phyloP scores from a whole-genome alignment of 2,113 vertebrate species.

The Pseudorhombus dupliciocellatus region DNA sequence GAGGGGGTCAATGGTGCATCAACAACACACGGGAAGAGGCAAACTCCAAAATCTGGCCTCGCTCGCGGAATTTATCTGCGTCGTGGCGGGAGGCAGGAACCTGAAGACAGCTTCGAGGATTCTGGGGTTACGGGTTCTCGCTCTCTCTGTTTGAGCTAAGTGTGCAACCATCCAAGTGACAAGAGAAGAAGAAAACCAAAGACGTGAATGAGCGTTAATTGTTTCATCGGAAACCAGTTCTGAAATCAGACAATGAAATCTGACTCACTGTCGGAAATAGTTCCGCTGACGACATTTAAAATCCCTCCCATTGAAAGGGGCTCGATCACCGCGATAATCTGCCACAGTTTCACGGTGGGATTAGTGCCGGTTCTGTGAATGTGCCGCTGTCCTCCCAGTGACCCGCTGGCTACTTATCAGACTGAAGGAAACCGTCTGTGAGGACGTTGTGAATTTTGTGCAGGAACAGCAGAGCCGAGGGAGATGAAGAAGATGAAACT shows the following conservation, averaged over 20 bases:
- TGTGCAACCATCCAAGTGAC: constrained; percentile 7
- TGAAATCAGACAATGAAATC: background rate
- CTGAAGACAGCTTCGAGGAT: constrained; percentile 9
- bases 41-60: constrained; percentile 5
- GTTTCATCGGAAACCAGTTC: background rate
- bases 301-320: background rate
- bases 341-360: constrained; percentile 29
- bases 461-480: constrained; percentile 1
- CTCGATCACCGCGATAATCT: background rate
- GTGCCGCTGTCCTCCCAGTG: constrained; percentile 39
- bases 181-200: background rate
- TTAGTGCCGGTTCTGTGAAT: constrained; percentile 9
- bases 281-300: background rate
- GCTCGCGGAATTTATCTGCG: background rate
- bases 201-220: background rate
- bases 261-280: background rate
- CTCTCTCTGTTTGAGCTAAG: background rate
- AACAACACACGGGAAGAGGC: constrained; percentile 4
- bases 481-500: constrained; percentile 7
- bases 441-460: constrained; percentile 15
- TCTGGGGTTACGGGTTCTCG: constrained; percentile 13
- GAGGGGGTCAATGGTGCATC: background rate
- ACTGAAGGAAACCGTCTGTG: constrained; percentile 16
- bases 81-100: background rate
- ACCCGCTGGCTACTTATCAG: constrained; percentile 41